phyloP scores from a whole-genome alignment of 2,888 invertebrate species.

The Drepanosiphum platanoidis region DNA sequence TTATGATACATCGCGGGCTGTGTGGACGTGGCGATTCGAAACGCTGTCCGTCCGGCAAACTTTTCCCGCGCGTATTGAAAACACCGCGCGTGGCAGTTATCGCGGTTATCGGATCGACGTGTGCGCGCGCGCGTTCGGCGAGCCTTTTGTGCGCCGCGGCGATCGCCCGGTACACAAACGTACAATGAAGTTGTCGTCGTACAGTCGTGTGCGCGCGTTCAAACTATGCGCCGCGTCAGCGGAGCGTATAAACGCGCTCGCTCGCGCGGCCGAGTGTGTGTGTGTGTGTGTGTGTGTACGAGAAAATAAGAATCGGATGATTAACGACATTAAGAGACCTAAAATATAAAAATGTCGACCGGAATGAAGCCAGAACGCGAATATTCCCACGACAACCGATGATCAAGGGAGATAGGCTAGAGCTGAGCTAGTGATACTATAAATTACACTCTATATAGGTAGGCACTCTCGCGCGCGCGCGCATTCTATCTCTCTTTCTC shows the following conservation, averaged over 20 bases:
- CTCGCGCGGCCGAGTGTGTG: background rate
- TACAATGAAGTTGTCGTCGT: conserved; percentile 43
- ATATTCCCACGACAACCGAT: conserved; percentile 61
- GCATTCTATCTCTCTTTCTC: background rate
- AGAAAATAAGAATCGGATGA: conserved; percentile 57
- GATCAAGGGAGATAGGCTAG: conserved; percentile 59
- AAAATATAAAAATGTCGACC: conserved; percentile 62
- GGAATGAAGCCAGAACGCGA: conserved; percentile 56
- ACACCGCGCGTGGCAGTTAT: conserved; percentile 9
- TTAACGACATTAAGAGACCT: conserved; percentile 57
- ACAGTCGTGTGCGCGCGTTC: conserved; percentile 2
- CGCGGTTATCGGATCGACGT: conserved; percentile 3
- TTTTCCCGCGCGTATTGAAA: background rate
- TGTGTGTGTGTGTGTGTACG: background rate
- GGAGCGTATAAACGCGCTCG: background rate
- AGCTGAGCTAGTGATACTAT: conserved; percentile 56
- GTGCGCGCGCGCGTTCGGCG: too few species aligned
- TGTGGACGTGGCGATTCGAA: background rate
- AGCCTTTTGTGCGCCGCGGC: conserved; percentile 20
- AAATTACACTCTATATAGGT: conserved; percentile 52
- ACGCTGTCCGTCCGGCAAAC: background rate
- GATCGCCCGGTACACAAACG: background rate
- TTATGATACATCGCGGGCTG: too few species aligned
- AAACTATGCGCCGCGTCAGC: conserved; percentile 20
- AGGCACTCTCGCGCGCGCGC: background rate